Evolutionary conservation across 1,140 invertebrate genomes (phyloP).

Genomic region (Aculops lycopersici): DNA sequence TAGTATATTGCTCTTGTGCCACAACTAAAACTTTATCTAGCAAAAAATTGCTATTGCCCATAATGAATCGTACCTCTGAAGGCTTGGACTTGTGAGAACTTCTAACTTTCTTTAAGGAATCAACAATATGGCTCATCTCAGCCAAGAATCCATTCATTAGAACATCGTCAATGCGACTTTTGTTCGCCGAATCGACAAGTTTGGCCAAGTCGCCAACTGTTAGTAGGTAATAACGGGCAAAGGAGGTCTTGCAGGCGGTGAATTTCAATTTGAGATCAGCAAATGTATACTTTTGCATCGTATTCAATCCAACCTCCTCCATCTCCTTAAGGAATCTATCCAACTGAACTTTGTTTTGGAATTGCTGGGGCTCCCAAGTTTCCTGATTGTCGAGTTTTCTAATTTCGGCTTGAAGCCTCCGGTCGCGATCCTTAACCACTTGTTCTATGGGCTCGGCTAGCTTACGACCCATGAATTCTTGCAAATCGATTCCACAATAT

Average conservation of each 20-base stretch:
- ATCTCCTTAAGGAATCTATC: constrained; percentile 24
- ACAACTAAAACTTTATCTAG: constrained; percentile 19
- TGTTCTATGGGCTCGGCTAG: constrained; percentile 28
- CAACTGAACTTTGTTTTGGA: constrained; percentile 22
- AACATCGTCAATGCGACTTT: constrained; percentile 26
- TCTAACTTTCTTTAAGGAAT: constrained; percentile 23
- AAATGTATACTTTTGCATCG: constrained; percentile 21
- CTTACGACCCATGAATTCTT: constrained; percentile 45
- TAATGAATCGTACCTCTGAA: constrained; percentile 18
- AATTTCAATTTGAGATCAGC: constrained; percentile 31
- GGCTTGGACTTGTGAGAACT: constrained; percentile 23
- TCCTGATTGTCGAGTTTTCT: constrained; percentile 31
- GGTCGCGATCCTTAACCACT: constrained; percentile 27
- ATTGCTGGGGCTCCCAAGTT: constrained; percentile 32
- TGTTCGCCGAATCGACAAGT: constrained; percentile 27
- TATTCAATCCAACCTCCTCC: constrained; percentile 20
- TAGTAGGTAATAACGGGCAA: constrained; percentile 29
- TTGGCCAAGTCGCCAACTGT: constrained; percentile 32
- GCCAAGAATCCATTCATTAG: constrained; percentile 28
- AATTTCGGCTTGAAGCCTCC: constrained; percentile 37
- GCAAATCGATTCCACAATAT: constrained; percentile 35
- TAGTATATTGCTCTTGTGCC: constrained; percentile 19
- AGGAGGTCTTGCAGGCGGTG: constrained; percentile 32
- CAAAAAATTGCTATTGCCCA: constrained; percentile 23
- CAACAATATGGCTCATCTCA: constrained; percentile 28